Base-by-base conservation (phyloP, 1,140 invertebrate genomes). In the Drosophila lowei region DNA sequence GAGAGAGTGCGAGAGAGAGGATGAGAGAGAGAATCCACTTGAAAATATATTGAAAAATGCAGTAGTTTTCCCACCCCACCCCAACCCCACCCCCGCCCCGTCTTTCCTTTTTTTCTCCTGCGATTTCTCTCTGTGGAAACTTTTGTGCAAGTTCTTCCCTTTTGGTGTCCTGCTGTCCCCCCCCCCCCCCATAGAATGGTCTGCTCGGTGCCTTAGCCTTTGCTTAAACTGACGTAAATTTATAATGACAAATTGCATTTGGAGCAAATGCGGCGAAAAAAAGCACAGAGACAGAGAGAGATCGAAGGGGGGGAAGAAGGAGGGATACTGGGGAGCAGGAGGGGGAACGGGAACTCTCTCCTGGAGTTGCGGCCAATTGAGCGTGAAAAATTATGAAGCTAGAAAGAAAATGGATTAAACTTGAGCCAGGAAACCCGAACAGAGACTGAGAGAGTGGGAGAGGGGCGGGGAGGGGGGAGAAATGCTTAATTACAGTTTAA, bases 171-270 rank as follows among this genome's bases (percentile, higher is more conserved):
- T 30, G 1, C 30, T 3, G 28, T 30, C 23, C 5, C 7, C 28
- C 3, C 8, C 8, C 2, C 30, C 8, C 3, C 3, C 2, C 30
- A 9, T 3, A 9, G 30, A 2, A 9, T 30, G 8, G 8, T 9
- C 34, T 38, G 28, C 42, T 16, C 72, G 60, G 65, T 44, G 73
- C 71, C 72, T 50, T 58, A 66, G 68, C 73, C 80, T 80, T 81
- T 86, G 81, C 83, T 72, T 88, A 86, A 86, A 86, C 83, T 88
- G 83, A 86, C 81, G 81, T 86, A 86, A 86, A 86, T 86, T 86
- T 86, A 86, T 86, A 86, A 86, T 86, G 83, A 86, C 83, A 86
- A 86, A 86, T 86, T 86, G 83, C 83, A 86, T 86, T 86, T 88
- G 83, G 83, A 59, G 74, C 73, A 77, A 85, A 76, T 77, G 76